Percentiles rank a stretch among this genome's conserved stretches.
Evolutionary conservation across 1,140 invertebrate genomes (phyloP).

Genomic region (Cyclina sinensis): DNA sequence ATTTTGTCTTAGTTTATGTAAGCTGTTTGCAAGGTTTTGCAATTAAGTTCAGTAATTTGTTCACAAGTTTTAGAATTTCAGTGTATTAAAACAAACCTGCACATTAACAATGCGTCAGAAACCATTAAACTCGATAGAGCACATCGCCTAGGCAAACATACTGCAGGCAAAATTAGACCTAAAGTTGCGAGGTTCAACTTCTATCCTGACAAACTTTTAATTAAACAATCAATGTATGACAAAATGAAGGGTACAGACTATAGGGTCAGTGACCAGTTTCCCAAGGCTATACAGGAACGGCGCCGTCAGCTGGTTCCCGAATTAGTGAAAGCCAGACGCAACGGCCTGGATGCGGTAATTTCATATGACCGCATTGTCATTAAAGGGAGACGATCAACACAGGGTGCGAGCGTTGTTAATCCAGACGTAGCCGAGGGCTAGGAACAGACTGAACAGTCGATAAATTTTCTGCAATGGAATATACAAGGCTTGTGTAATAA

Average conservation of each 20-base stretch:
- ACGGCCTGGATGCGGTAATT: neutral
- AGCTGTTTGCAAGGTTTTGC: too few species aligned
- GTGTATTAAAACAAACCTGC: neutral
- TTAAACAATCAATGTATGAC: neutral
- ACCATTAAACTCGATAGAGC: slow-evolving; percentile 42
- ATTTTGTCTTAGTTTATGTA: too few species aligned
- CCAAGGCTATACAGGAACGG: slow-evolving; percentile 18
- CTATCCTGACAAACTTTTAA: slow-evolving; percentile 5
- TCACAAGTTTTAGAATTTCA: neutral
- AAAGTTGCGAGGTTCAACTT: slow-evolving; percentile 36
- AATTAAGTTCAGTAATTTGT: neutral
- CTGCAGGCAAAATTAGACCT: neutral
- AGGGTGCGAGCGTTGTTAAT: slow-evolving; percentile 23
- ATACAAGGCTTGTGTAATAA: too few species aligned
- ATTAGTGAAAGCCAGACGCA: neutral
- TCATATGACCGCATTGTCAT: neutral
- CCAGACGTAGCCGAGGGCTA: too few species aligned
- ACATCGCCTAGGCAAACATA: slow-evolving; percentile 2
- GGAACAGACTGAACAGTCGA: too few species aligned
- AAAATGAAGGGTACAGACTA: neutral
- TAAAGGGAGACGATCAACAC: slow-evolving; percentile 6
- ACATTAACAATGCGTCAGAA: neutral
- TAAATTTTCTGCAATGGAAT: too few species aligned
- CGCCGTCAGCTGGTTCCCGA: neutral
- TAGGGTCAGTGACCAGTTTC: slow-evolving; percentile 6